phyloP scores from a whole-genome alignment of 2,113 vertebrate genomes.

The Tonatia bakeri region DNA sequence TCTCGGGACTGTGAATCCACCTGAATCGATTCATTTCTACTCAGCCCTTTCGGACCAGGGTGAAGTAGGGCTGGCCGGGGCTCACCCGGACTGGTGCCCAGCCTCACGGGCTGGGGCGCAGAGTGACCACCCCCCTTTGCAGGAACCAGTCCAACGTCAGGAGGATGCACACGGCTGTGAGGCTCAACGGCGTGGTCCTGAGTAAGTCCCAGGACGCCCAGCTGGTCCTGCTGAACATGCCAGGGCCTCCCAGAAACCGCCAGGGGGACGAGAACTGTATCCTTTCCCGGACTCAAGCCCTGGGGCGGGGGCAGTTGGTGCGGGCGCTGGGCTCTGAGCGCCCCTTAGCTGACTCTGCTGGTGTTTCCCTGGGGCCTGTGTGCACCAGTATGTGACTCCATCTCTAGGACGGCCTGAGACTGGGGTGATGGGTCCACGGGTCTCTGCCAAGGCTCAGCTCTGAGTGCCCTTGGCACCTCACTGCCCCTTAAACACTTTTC shows the following conservation, averaged over 20 bases:
- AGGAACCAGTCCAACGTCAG: slow-evolving; percentile 96
- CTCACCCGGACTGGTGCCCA: neutral
- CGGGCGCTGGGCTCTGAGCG: neutral
- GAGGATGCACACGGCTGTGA: slow-evolving; percentile 97
- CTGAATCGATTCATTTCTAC: neutral
- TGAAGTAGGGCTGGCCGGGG: neutral
- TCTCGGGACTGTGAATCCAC: fast-evolving
- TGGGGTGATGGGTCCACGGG: too few relatives aligned
- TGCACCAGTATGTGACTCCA: neutral
- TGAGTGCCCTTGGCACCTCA: too few relatives aligned
- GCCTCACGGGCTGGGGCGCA: fast-evolving
- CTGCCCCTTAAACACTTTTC: neutral
- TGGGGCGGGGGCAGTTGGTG: fast-evolving
- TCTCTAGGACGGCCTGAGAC: neutral
- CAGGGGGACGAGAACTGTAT: slow-evolving; percentile 99
- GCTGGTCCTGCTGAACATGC: slow-evolving; percentile 97
- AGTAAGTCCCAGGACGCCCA: slow-evolving; percentile 93
- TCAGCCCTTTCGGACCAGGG: fast-evolving
- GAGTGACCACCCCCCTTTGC: fast-evolving
- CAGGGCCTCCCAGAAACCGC: slow-evolving; percentile 90
- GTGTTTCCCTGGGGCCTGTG: neutral
- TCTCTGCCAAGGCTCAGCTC: neutral
- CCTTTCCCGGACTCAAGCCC: slow-evolving; percentile 69
- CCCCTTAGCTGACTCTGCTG: neutral
- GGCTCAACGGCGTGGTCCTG: slow-evolving; percentile 92